These are phyloP conservation scores for Spongilla lacustris DNA, from an alignment of 37 sponge, comb jelly and placozoan species.

Conservation along the genomic window DNA sequence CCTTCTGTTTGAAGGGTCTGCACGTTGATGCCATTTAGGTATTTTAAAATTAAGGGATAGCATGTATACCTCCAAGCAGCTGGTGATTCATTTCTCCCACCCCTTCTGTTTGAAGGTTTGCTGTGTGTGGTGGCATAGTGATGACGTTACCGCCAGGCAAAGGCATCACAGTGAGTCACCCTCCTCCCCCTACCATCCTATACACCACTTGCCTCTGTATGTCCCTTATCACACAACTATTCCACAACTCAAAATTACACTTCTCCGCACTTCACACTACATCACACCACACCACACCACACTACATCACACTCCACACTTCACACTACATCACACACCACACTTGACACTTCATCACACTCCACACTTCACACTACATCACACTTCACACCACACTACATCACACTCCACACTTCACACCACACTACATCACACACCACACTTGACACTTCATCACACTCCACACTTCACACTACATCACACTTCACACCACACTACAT, in stretches of 20 bases:
- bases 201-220: too few relatives aligned
- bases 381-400: background rate
- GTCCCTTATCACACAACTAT: too few relatives aligned
- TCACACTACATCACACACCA: background rate
- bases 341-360: background rate
- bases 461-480: background rate
- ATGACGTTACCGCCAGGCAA: slow-evolving; percentile 7
- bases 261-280: background rate
- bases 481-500: background rate
- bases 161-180: background rate
- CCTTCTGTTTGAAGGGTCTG: too few relatives aligned
- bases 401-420: background rate
- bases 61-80: too few relatives aligned
- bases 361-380: background rate
- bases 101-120: slow-evolving; percentile 27
- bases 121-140: slow-evolving; percentile 47
- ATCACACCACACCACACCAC: background rate
- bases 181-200: too few relatives aligned
- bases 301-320: background rate
- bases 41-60: too few relatives aligned
- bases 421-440: background rate
- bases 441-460: background rate
- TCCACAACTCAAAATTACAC: too few relatives aligned
- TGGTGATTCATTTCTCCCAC: background rate
- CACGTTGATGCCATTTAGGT: too few relatives aligned